Conservation (phyloP, 37 sponge, comb jelly and placozoan genomes). For the Diacarnus erythraeanus region DNA sequence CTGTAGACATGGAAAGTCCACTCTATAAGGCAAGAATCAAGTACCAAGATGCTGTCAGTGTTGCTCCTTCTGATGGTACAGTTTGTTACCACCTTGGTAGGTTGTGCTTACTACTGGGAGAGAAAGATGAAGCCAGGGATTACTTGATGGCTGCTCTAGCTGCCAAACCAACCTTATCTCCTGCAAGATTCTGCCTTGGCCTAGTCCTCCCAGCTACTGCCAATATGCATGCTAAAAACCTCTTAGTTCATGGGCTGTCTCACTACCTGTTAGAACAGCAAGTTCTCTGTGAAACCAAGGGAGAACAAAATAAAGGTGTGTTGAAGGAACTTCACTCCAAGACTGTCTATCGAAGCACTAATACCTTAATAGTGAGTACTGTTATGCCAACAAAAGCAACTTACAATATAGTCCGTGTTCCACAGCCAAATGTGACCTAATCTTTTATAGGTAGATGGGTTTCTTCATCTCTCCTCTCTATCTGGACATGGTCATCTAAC, state of each 20-base stretch:
- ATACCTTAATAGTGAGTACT: conserved; percentile 62
- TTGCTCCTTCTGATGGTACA: conserved; percentile 53
- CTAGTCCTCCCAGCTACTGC: conserved; percentile 32
- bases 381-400: too few relatives aligned
- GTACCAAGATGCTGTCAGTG: conserved; percentile 72
- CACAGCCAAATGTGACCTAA: neutral
- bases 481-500: conserved; percentile 52
- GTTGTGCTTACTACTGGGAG: conserved; percentile 69
- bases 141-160: conserved; percentile 78
- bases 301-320: neutral
- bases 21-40: conserved; percentile 79
- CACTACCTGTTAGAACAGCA: conserved; percentile 37
- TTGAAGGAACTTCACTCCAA: conserved; percentile 25
- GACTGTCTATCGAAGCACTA: conserved; percentile 56
- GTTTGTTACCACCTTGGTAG: conserved; percentile 80
- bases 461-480: conserved; percentile 42
- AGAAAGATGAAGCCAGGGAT: conserved; percentile 57
- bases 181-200: conserved; percentile 71
- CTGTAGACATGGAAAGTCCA: conserved; percentile 58
- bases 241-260: conserved; percentile 62
- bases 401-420: neutral
- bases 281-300: conserved; percentile 16
- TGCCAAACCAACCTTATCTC: conserved; percentile 58
- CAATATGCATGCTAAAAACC: conserved; percentile 10
- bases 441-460: conserved; percentile 40